Evolutionary conservation across 2,888 invertebrate genomes (phyloP).

Genomic region (Drosophila recens): DNA sequence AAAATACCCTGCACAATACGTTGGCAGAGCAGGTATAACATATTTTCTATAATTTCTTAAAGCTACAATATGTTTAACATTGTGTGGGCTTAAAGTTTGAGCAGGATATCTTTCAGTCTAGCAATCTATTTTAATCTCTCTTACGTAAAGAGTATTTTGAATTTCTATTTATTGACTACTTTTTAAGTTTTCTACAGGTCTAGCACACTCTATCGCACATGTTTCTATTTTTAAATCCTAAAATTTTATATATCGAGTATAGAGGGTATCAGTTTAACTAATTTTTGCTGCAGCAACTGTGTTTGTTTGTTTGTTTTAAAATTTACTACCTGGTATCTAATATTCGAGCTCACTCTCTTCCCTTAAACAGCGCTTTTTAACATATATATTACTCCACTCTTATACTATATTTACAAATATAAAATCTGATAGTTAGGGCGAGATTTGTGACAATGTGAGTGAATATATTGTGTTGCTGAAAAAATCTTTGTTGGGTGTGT

Average conservation of each 20-base stretch:
- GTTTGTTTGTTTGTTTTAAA: neutral
- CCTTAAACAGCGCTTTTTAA: too few relatives aligned
- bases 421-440: too few relatives aligned
- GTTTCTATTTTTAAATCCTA: neutral
- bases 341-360: too few relatives aligned
- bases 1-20: slow-evolving; percentile 14
- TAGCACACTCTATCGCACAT: neutral
- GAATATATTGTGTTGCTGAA: too few relatives aligned
- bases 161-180: neutral
- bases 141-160: neutral
- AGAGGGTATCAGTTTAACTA: neutral
- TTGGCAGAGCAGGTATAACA: neutral
- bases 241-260: neutral
- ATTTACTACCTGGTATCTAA: neutral
- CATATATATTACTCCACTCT: too few relatives aligned
- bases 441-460: too few relatives aligned
- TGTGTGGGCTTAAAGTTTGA: neutral
- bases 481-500: too few relatives aligned
- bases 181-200: neutral
- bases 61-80: neutral
- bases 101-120: neutral
- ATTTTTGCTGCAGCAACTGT: neutral
- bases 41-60: neutral
- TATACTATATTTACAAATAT: too few relatives aligned
- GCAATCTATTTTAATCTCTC: neutral